Base-by-base conservation (phyloP, 2,797 vertebrate species). In the Taenioides sp. region DNA sequence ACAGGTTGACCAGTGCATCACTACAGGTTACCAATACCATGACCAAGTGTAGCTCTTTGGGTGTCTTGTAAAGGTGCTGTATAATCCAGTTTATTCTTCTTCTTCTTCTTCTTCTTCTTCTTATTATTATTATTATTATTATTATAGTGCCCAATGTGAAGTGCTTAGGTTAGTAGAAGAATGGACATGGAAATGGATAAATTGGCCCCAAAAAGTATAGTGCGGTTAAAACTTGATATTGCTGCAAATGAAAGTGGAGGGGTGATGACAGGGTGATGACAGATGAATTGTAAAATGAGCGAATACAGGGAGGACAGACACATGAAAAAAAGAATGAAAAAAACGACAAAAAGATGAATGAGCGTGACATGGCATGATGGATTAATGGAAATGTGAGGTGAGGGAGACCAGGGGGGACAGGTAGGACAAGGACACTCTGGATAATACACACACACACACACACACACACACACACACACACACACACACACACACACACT, bases 331-430 rank as follows among this genome's bases (percentile, higher is more conserved):
- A 79, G 3, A 74, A 28, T 65, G 20, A 69, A 71, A 80, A 49
- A 73, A 55, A 71, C 20, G 70, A 76, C 76, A 72, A 27, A 70
- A 72, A 82, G 80, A 84, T 71, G 73, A 81, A 81, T 71, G 73
- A 25, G 57, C 49, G 9, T 80, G 77, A 71, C 74, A 37, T 27
- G 70, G 65, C 0, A 23, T 86, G 83, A 86, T 80, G 82, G 75
- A 88, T 84, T 76, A 79, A 79, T 73, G 80, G 81, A 80, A 20
- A n/a, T 28, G 57, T 52, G 47, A 66, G 65, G 57, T 4, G 64
- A 71, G 59, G 23, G 59, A 31, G n/a, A 28, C 5, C 28, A 49
- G 20, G 9, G 43, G 61, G 61, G 61, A 63, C 31, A 62, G 22
- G 67, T 34, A 23, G 77, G 77, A 82, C 84, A 80, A 84, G 83